These are phyloP conservation scores for Telmatochromis bifrenatus DNA, from an alignment of 2,113 vertebrate species.

Conservation along the genomic window DNA sequence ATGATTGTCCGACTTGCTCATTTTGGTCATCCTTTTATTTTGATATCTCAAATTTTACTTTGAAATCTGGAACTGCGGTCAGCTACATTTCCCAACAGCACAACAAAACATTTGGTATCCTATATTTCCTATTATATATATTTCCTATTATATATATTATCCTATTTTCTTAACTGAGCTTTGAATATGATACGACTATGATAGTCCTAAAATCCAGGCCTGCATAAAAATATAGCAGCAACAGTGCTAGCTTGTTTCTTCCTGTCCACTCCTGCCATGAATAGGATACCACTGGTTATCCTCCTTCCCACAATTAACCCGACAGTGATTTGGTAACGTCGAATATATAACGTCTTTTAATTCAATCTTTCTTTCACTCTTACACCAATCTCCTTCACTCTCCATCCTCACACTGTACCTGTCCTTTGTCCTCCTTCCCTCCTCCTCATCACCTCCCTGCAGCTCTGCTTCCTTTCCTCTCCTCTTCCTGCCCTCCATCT, in stretches of 20 bases:
- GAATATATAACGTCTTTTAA: background rate
- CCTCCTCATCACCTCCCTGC: background rate
- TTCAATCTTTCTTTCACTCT: background rate
- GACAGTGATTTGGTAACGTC: conserved; percentile 12
- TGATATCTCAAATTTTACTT: background rate
- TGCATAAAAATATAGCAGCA: background rate
- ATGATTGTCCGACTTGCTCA: background rate
- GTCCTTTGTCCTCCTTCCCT: background rate
- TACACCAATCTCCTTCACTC: background rate
- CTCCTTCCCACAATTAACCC: conserved; percentile 13
- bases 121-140: background rate
- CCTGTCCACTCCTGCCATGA: background rate
- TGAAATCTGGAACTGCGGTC: background rate
- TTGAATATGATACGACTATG: background rate
- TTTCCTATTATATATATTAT: too few relatives aligned
- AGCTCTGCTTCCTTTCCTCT: background rate
- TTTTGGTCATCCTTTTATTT: background rate
- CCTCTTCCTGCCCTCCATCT: background rate
- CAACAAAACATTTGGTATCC: background rate
- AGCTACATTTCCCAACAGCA: background rate
- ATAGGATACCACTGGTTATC: background rate
- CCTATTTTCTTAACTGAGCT: background rate
- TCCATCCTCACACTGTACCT: background rate
- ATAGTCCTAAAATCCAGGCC: background rate
- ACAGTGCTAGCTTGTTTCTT: background rate